These are phyloP conservation scores for Meloidogyne chitwoodi DNA, from an alignment of 1,140 invertebrate genomes.

Conservation along the genomic window DNA sequence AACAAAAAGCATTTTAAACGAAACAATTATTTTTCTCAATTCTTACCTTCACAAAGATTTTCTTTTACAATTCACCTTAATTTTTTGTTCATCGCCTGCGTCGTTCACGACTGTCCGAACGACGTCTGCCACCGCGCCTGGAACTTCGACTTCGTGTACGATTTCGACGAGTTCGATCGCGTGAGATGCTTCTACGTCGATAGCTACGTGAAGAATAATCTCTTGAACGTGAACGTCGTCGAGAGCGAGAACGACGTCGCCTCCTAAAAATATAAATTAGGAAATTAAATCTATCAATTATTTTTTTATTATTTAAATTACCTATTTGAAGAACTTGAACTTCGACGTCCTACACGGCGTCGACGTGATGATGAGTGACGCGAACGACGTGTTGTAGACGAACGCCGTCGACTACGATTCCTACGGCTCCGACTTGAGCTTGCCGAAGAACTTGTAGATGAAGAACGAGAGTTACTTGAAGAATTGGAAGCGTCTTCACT, in stretches of 20 bases:
- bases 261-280: background rate
- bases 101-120: background rate
- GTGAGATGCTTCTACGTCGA: background rate
- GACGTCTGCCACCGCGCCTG: constrained; percentile 7
- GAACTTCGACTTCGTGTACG: constrained; percentile 5
- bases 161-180: constrained; percentile 10
- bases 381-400: background rate
- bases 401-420: background rate
- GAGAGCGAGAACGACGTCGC: constrained; percentile 1
- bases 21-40: background rate
- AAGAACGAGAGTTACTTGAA: background rate
- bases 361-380: background rate
- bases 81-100: background rate
- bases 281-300: background rate
- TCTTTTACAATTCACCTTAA: background rate
- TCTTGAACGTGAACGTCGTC: background rate
- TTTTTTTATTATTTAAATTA: background rate
- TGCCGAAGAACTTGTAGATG: background rate
- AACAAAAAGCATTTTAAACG: no score
- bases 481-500: background rate
- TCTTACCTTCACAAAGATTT: background rate
- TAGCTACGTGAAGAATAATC: background rate
- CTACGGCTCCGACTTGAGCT: background rate
- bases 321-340: background rate
- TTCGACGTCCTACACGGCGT: background rate